Evolutionary conservation across 1,140 invertebrate genomes (phyloP).

Genomic region (Sipha flava): DNA sequence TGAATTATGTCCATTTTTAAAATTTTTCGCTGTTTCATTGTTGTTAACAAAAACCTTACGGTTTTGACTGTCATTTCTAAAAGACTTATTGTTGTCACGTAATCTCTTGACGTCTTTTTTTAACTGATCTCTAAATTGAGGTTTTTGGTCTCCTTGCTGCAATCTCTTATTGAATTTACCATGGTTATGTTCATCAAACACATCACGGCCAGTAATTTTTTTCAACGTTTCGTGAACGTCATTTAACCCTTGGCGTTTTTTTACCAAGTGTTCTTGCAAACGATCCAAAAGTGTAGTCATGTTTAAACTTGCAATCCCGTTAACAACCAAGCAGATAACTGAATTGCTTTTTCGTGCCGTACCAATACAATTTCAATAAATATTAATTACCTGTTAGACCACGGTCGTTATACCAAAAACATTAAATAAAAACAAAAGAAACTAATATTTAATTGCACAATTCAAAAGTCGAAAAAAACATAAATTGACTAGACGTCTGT

Average conservation of each 20-base stretch:
- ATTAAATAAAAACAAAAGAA: neutral
- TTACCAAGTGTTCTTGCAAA: slow-evolving; percentile 22
- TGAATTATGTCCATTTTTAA: neutral
- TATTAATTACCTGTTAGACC: neutral
- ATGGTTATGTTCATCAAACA: slow-evolving; percentile 18
- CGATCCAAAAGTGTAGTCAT: slow-evolving; percentile 18
- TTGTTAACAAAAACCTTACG: neutral
- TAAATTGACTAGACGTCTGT: neutral
- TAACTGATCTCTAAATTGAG: neutral
- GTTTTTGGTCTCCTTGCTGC: neutral
- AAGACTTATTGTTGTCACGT: neutral
- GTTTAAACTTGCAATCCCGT: neutral
- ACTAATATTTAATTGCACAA: neutral
- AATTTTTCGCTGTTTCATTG: neutral
- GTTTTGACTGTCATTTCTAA: slow-evolving; percentile 1
- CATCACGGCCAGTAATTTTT: slow-evolving; percentile 26
- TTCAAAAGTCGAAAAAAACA: neutral
- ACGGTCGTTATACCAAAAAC: neutral
- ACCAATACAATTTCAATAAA: neutral
- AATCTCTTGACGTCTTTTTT: slow-evolving; percentile 4
- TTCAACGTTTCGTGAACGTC: slow-evolving; percentile 24
- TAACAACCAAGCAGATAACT: neutral
- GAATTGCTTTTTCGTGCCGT: neutral
- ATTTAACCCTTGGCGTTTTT: slow-evolving; percentile 16
- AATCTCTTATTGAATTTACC: slow-evolving; percentile 23